A percentile compares a stretch with the other conserved stretches of the same genome.
Evolutionary conservation across 2,113 vertebrate species (phyloP).

Genomic region (Megatriorchis doriae): DNA sequence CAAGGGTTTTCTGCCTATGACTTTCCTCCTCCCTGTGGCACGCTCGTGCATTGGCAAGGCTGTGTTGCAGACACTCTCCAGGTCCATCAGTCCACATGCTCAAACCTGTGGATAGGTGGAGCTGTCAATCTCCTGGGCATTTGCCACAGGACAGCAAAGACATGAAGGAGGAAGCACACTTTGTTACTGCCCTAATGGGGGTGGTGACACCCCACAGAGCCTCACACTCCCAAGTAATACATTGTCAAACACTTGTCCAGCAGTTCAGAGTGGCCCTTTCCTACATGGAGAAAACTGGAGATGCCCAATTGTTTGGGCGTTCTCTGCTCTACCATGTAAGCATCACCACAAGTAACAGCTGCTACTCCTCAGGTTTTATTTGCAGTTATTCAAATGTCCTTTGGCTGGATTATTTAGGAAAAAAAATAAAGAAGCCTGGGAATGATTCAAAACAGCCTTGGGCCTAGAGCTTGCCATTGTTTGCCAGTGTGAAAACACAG

Average conservation of each 20-base stretch:
- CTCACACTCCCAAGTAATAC: fast-evolving
- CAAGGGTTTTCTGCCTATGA: not conserved
- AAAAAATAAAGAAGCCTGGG: not conserved
- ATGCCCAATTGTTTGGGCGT: not conserved
- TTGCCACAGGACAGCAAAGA: not conserved
- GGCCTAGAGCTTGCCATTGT: not conserved
- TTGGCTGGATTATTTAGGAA: not conserved
- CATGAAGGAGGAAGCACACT: not conserved
- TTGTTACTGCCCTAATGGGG: fast-evolving
- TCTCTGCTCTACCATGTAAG: not conserved
- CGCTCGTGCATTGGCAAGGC: fast-evolving
- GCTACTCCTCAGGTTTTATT: not conserved
- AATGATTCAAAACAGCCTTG: not conserved
- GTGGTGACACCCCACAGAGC: not conserved
- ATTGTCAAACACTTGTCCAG: not conserved
- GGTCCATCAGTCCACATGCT: not conserved
- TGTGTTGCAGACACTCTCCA: fast-evolving
- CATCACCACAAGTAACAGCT: fast-evolving
- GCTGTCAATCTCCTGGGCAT: not conserved
- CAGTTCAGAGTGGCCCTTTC: not conserved
- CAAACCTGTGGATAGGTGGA: not conserved
- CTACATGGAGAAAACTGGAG: not conserved
- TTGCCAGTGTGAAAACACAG: not conserved
- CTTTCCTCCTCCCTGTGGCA: not conserved
- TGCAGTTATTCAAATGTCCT: not conserved